Base-by-base conservation (phyloP, 2,113 vertebrate species). In the Phrynocephalus versicolor region DNA sequence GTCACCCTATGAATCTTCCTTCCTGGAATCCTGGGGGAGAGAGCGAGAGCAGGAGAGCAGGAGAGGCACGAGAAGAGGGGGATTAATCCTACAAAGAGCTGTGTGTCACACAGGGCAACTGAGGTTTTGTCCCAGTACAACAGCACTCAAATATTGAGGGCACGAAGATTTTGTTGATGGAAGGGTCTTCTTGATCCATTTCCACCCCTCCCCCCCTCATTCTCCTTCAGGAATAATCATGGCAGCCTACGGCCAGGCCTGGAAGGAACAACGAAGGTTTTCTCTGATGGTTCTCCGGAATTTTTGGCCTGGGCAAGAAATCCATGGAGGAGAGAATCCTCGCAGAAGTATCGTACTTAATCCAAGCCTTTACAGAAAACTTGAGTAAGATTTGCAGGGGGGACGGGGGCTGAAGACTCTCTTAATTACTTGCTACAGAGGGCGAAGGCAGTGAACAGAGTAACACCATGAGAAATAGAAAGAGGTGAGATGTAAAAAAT, bases 211-310 rank as follows among this genome's bases (percentile, higher is more conserved):
- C n/a, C 30, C 21, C n/a, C n/a, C 35, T 6, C 35, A 6, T 2
- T 9, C 33, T 76, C 21, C 15, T 51, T 27, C 41, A 84, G 82
- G 60, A 25, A 8, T 84, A 25, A 33, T 84, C 18, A 27, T 14
- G 3, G n/a, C 7, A 37, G 18, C 39, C n/a, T 86, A 86, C 35
- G 88, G 85, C 3, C 25, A 75, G 45, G 60, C 35, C 4, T 89
- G 88, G 88, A 85, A 86, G 30, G 72, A 65, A 18, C 88, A 89
- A 51, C 65, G 75, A 51, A 77, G 12, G 35, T 87, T 87, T 79
- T 73, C 88, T 13, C 30, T 73, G 72, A 75, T 35, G 10, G 58
- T 62, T 39, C 65, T 89, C 79, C 72, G 84, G n/a, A 74, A 80
- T 39, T 89, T 87, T n/a, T 27, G 85, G 88, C 15, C 51, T 70